These are phyloP conservation scores for Anolis carolinensis DNA, from an alignment of 2,113 vertebrate species.

Conservation along the genomic window DNA sequence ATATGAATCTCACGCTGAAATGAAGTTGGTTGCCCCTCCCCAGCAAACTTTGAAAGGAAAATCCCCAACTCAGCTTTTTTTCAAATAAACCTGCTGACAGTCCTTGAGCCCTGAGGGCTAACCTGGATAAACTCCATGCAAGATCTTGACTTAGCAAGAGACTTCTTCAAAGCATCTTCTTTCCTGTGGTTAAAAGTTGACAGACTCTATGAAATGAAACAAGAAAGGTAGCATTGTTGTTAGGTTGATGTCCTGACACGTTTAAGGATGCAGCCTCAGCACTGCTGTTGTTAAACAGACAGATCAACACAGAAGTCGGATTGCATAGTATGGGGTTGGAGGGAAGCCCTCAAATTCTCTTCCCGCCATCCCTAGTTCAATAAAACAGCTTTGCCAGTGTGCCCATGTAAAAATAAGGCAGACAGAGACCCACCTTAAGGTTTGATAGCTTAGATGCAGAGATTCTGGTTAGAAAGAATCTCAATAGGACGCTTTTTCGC, in stretches of 20 bases:
- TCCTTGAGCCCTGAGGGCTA: slow-evolving; percentile 57
- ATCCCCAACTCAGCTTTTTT: slow-evolving; percentile 59
- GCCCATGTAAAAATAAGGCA: not conserved
- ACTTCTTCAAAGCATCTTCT: slow-evolving; percentile 69
- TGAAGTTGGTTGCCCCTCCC: not conserved
- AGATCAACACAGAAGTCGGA: not conserved
- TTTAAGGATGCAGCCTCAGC: slow-evolving; percentile 61
- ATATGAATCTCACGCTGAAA: slow-evolving; percentile 28
- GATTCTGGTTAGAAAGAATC: too few relatives aligned
- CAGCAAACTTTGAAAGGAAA: slow-evolving; percentile 50
- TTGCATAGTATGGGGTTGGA: not conserved
- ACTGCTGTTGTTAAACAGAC: slow-evolving; percentile 47
- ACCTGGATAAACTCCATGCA: slow-evolving; percentile 62
- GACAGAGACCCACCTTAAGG: not conserved
- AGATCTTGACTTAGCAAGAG: slow-evolving; percentile 69
- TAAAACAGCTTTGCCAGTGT: not conserved
- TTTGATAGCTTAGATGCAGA: too few relatives aligned
- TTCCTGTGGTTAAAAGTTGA: slow-evolving; percentile 67
- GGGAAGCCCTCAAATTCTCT: not conserved
- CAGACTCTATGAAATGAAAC: slow-evolving; percentile 50
- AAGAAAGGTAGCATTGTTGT: slow-evolving; percentile 73
- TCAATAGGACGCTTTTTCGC: too few relatives aligned
- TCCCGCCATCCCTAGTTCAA: not conserved
- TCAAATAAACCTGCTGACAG: slow-evolving; percentile 28
- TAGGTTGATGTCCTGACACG: slow-evolving; percentile 45